A percentile compares a stretch with the other conserved stretches of the same genome.
These are phyloP conservation scores for Arenaria interpres DNA, from an alignment of 2,113 vertebrate genomes.

Conservation along the genomic window DNA sequence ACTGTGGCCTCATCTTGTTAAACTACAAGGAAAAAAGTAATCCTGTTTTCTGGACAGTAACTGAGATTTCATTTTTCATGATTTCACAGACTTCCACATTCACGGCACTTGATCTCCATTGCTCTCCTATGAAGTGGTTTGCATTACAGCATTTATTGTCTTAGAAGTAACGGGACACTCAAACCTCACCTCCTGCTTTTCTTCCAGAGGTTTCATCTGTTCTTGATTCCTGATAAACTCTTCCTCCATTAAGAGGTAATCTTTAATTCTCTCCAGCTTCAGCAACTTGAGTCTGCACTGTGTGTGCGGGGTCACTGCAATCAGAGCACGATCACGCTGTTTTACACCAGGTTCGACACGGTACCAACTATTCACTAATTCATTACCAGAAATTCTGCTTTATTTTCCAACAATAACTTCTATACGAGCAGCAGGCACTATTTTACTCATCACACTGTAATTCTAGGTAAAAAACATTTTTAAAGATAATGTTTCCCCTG, in stretches of 20 bases:
- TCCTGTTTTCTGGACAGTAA: not conserved
- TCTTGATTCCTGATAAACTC: conserved; percentile 99
- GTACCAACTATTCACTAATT: not conserved
- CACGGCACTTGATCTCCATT: not conserved
- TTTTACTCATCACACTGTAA: not conserved
- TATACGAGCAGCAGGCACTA: not conserved
- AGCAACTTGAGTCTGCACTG: conserved; percentile 95
- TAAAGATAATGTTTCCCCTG: not conserved
- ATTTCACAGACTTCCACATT: not conserved
- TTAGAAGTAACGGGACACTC: not conserved
- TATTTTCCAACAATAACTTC: not conserved
- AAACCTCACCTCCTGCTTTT: conserved; percentile 92
- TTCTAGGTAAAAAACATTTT: not conserved
- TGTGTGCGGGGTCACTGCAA: conserved; percentile 94
- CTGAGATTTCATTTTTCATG: not conserved
- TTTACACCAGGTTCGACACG: not conserved
- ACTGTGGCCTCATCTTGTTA: not conserved
- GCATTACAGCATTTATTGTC: not conserved
- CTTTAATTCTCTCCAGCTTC: conserved; percentile 96
- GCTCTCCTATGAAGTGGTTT: not conserved
- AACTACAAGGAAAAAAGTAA: not conserved
- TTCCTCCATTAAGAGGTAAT: conserved; percentile 98
- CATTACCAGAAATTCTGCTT: not conserved
- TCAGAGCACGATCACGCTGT: not conserved
- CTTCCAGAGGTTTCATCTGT: conserved; percentile 98